Evolutionary conservation across 2,888 invertebrate species (phyloP).

Genomic region (Mimachlamys varia): DNA sequence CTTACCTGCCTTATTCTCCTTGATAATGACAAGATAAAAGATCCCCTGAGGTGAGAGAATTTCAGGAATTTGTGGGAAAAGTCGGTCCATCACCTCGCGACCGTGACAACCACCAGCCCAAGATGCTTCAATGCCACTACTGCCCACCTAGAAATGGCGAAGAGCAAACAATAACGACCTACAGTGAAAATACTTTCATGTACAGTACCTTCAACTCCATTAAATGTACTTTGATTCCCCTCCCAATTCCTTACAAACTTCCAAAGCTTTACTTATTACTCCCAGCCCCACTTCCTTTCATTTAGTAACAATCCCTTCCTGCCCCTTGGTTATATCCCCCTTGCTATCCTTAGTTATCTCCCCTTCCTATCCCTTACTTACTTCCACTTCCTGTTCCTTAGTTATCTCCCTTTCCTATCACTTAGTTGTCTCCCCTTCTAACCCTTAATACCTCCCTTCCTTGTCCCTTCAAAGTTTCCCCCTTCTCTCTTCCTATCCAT

Average conservation of each 20-base stretch:
- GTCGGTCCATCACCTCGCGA: slow-evolving; percentile 86
- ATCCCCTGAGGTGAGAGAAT: slow-evolving; percentile 89
- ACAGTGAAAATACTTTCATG: no score
- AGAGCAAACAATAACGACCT: neutral
- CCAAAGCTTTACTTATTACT: no score
- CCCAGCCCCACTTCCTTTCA: no score
- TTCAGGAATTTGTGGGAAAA: slow-evolving; percentile 87
- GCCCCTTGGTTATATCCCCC: neutral
- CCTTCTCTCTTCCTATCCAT: neutral
- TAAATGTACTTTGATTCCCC: no score
- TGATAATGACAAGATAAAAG: slow-evolving; percentile 93
- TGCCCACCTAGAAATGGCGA: slow-evolving; percentile 72
- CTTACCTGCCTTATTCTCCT: slow-evolving; percentile 89
- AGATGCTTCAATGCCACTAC: slow-evolving; percentile 78
- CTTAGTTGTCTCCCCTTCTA: neutral
- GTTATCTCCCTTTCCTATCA: neutral
- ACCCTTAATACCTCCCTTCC: neutral
- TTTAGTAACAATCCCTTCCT: neutral
- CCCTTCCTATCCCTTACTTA: slow-evolving; percentile 79
- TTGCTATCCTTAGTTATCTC: no score
- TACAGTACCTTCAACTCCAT: no score
- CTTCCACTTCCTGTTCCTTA: slow-evolving; percentile 84
- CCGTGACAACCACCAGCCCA: slow-evolving; percentile 84
- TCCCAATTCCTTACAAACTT: no score
- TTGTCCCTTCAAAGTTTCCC: neutral